These are phyloP conservation scores for Rhysida immarginata DNA, from an alignment of 1,140 invertebrate genomes.

Conservation along the genomic window DNA sequence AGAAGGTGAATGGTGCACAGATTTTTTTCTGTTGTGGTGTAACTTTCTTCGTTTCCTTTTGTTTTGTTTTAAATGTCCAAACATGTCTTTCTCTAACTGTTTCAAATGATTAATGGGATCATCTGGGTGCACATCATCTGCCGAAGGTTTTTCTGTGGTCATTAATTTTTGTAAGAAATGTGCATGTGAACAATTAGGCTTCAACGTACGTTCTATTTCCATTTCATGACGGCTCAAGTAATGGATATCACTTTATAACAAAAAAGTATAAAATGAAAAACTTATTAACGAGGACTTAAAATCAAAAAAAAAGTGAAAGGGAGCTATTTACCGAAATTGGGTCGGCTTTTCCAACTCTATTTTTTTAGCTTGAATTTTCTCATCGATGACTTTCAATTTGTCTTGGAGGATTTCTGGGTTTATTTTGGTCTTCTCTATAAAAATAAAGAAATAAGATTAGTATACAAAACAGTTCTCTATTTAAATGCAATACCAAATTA, in stretches of 20 bases:
- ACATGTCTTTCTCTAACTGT: slow-evolving; percentile 34
- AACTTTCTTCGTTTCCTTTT: slow-evolving; percentile 1
- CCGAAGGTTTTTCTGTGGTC: not conserved
- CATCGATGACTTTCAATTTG: not conserved
- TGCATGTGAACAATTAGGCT: not conserved
- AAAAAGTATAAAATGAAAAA: not conserved
- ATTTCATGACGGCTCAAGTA: slow-evolving; percentile 7
- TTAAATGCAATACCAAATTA: no score
- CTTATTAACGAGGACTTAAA: not conserved
- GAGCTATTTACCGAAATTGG: not conserved
- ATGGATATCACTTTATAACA: slow-evolving; percentile 1
- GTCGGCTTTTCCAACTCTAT: not conserved
- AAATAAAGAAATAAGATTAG: no score
- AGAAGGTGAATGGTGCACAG: not conserved
- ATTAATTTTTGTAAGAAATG: not conserved
- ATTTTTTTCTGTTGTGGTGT: no score
- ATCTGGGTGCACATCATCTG: not conserved
- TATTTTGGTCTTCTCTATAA: no score
- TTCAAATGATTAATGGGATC: slow-evolving; percentile 29
- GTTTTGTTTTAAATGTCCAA: slow-evolving; percentile 29
- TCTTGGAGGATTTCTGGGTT: not conserved
- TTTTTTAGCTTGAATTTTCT: slow-evolving; percentile 1
- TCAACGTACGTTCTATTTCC: slow-evolving; percentile 5
- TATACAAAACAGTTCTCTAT: no score
- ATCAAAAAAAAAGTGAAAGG: not conserved